Percentiles rank a stretch among this genome's conserved stretches.
Evolutionary conservation across 2,113 vertebrate genomes (phyloP).

Genomic region (Semnornis frantzii): DNA sequence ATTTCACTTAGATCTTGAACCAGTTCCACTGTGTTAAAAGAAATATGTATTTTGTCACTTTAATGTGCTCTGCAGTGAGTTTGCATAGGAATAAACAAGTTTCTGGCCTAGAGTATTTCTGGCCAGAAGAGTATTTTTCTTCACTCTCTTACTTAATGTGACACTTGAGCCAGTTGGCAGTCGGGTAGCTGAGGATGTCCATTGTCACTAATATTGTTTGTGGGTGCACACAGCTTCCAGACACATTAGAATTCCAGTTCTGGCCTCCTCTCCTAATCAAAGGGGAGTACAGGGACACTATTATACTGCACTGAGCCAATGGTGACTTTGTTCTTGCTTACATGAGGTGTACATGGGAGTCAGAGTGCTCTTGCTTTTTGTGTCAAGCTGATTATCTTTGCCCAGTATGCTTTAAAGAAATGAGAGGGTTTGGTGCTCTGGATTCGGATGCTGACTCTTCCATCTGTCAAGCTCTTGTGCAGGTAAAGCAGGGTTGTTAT

Average conservation of each 20-base stretch:
- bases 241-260: not conserved
- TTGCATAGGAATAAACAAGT: not conserved
- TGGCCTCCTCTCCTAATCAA: not conserved
- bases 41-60: not conserved
- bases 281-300: not conserved
- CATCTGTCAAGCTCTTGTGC: not conserved
- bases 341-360: not conserved
- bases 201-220: not conserved
- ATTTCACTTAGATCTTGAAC: not conserved
- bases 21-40: not conserved
- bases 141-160: not conserved
- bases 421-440: not conserved
- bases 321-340: not conserved
- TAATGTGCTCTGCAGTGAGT: not conserved
- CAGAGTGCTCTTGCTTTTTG: not conserved
- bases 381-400: not conserved
- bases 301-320: not conserved
- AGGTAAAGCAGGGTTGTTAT: not conserved
- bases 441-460: rapidly evolving
- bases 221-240: not conserved
- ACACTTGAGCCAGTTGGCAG: not conserved
- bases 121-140: not conserved
- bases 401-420: not conserved
- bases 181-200: not conserved
- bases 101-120: not conserved